Conservation (phyloP, 1,140 invertebrate genomes). For the Drosophila navojoa region DNA sequence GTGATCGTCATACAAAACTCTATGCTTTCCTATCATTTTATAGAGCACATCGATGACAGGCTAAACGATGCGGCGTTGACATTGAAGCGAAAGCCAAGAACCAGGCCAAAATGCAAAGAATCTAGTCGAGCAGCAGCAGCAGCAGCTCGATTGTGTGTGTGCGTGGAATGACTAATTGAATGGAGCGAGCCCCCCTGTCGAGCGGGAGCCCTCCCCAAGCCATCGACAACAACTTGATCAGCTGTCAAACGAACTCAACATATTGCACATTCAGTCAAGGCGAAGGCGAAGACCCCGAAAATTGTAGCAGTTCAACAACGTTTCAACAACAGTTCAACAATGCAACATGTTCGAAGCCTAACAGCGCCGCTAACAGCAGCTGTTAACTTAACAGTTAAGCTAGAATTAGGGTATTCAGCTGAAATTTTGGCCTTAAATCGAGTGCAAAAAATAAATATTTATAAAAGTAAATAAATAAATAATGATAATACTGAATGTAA, state of each 20-base stretch:
- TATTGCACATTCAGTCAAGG: conserved; percentile 12
- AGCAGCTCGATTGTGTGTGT: conserved; percentile 6
- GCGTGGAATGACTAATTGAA: conserved; percentile 69
- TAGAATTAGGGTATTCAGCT: neutral
- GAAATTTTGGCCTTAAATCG: neutral
- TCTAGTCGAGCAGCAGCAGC: conserved; percentile 13
- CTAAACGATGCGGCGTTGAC: conserved; percentile 59
- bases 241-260: conserved; percentile 3
- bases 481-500: neutral
- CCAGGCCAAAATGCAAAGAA: conserved; percentile 55
- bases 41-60: conserved; percentile 71
- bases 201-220: too few relatives aligned
- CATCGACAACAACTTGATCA: conserved; percentile 17
- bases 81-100: conserved; percentile 77
- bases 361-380: conserved; percentile 27
- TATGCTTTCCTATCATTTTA: conserved; percentile 1
- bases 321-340: conserved; percentile 10
- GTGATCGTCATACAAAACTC: neutral
- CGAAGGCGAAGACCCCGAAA: conserved; percentile 6
- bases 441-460: conserved; percentile 1
- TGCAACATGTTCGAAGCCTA: conserved; percentile 36
- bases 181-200: neutral
- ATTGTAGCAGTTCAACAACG: conserved; percentile 1
- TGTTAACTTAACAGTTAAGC: conserved; percentile 9
- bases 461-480: conserved; percentile 10